phyloP scores from a whole-genome alignment of 1,140 invertebrate genomes.

The Diorhabda elongata region DNA sequence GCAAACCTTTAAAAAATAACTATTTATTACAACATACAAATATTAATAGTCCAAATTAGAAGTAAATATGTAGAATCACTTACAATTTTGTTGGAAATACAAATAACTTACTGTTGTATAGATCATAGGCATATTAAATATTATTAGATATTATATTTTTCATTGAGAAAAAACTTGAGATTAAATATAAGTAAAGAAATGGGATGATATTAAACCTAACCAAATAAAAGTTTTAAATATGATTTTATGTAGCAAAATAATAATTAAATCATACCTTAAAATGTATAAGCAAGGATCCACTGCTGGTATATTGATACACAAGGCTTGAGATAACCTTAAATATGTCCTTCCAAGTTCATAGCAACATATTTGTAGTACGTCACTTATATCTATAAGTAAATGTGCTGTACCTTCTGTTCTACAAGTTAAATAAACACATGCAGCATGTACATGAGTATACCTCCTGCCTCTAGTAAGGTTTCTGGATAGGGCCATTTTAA shows the following conservation, averaged over 20 bases:
- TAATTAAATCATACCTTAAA: background rate
- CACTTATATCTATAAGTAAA: slow-evolving; percentile 97
- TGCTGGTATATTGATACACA: slow-evolving; percentile 91
- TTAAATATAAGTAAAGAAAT: no score
- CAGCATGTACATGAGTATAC: slow-evolving; percentile 88
- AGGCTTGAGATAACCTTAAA: slow-evolving; percentile 77
- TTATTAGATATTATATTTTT: no score
- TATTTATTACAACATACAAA: no score
- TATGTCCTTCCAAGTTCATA: slow-evolving; percentile 93
- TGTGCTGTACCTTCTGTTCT: slow-evolving; percentile 89
- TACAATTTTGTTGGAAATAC: no score
- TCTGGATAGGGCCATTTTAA: slow-evolving; percentile 88
- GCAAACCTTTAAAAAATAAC: slow-evolving; percentile 71
- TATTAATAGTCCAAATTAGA: no score
- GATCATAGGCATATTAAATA: no score
- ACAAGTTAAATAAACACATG: slow-evolving; percentile 97
- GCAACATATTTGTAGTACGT: slow-evolving; percentile 93
- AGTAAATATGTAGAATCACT: no score
- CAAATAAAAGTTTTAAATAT: no score
- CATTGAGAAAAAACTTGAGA: no score
- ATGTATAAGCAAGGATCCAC: slow-evolving; percentile 95
- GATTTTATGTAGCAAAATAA: no score
- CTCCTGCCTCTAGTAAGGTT: slow-evolving; percentile 89
- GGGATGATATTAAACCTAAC: no score
- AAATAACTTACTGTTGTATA: no score